A percentile compares a stretch with the other conserved stretches of the same genome.
phyloP scores from a whole-genome alignment of 1,140 invertebrate species.

The Halyomorpha halys region DNA sequence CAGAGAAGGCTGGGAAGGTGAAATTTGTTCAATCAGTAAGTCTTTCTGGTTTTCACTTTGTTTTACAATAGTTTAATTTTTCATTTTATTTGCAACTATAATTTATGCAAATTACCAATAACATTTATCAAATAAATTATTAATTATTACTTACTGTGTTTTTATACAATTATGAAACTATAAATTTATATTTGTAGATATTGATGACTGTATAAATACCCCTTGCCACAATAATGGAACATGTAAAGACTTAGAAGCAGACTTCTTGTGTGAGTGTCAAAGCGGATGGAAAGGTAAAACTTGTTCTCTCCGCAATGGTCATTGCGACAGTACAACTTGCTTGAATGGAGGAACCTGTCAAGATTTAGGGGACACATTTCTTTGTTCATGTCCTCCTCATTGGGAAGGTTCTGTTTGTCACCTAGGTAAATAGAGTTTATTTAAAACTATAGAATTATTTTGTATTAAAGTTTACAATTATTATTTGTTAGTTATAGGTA shows the following conservation, averaged over 20 bases:
- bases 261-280: conserved; percentile 59
- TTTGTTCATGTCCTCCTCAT: conserved; percentile 63
- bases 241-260: conserved; percentile 62
- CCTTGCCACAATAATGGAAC: conserved; percentile 73
- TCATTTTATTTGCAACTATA: not conserved
- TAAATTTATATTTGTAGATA: conserved; percentile 43
- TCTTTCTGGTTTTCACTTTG: not conserved
- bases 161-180: not conserved
- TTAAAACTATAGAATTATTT: not conserved
- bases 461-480: too few species aligned
- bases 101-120: not conserved
- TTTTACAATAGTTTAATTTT: not conserved
- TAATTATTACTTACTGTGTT: not conserved
- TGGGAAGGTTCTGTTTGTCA: conserved; percentile 76
- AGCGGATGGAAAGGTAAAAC: conserved; percentile 73
- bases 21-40: conserved; percentile 52
- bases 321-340: conserved; percentile 61
- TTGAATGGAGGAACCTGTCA: conserved; percentile 78
- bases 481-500: too few species aligned
- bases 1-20: conserved; percentile 52
- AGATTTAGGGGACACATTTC: conserved; percentile 60
- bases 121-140: not conserved
- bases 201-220: conserved; percentile 65
- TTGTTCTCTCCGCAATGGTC: conserved; percentile 51
- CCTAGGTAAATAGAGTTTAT: conserved; percentile 41